A percentile compares a stretch with the other conserved stretches of the same genome.
Conservation (phyloP, 2,113 vertebrate genomes). For the Myotis davidii region DNA sequence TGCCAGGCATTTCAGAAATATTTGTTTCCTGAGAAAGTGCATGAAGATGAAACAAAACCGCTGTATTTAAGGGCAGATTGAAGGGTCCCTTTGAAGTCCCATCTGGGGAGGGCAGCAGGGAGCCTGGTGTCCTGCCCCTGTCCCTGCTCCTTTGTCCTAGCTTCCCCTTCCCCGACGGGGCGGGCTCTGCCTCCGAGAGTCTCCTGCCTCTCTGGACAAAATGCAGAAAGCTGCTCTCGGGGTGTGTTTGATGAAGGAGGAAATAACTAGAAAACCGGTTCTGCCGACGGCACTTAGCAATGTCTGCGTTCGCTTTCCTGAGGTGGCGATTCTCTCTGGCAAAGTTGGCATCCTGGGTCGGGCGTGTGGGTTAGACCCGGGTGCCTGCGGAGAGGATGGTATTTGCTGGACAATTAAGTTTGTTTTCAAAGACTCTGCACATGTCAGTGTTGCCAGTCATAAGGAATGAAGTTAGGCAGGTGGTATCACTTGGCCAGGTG, state of each 20-base stretch:
- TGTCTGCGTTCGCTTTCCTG: neutral
- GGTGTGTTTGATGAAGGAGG: neutral
- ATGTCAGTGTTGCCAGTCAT: neutral
- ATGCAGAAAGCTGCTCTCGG: neutral
- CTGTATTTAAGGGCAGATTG: neutral
- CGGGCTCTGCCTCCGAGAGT: neutral
- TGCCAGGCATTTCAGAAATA: neutral
- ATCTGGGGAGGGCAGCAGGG: neutral
- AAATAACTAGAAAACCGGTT: constrained; percentile 2
- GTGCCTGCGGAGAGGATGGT: neutral
- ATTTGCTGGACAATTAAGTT: neutral
- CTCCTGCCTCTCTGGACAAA: neutral
- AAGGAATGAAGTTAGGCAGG: neutral
- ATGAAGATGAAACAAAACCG: neutral
- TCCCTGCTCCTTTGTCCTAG: neutral
- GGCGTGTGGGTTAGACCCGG: neutral
- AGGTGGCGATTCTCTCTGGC: neutral
- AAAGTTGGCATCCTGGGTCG: neutral
- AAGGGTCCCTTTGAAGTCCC: neutral
- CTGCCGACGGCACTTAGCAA: neutral
- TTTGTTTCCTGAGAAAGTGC: neutral
- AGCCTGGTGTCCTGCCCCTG: too few species aligned
- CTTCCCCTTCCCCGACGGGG: neutral
- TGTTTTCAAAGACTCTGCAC: constrained; percentile 41
- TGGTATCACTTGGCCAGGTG: constrained; percentile 42